These are phyloP conservation scores for Odontocolon sp. DNA, from an alignment of 2,888 invertebrate genomes.

Conservation along the genomic window DNA sequence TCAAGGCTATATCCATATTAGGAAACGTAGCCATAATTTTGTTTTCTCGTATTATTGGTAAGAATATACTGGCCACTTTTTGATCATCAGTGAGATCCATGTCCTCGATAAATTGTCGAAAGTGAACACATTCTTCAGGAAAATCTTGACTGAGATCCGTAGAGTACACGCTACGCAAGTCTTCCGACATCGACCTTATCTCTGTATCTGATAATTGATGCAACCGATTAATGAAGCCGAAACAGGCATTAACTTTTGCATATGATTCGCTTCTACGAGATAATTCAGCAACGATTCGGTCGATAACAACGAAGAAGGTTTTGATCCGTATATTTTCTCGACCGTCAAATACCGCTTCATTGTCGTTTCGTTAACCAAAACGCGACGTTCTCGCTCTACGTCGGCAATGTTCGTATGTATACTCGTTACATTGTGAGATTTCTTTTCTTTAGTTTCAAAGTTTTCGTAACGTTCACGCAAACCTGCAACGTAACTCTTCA, in stretches of 20 bases:
- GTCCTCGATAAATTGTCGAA: slow-evolving; percentile 33
- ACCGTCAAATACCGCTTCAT: slow-evolving; percentile 50
- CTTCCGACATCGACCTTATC: slow-evolving; percentile 8
- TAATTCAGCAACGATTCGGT: slow-evolving; percentile 6
- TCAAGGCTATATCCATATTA: slow-evolving; percentile 44
- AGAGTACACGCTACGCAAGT: slow-evolving; percentile 15
- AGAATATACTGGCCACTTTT: slow-evolving; percentile 1
- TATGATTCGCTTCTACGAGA: slow-evolving; percentile 23
- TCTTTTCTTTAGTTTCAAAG: slow-evolving; percentile 35
- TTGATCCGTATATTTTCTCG: slow-evolving; percentile 47
- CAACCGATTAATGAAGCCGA: slow-evolving; percentile 27
- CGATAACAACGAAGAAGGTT: slow-evolving; percentile 44
- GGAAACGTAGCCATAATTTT: slow-evolving; percentile 48
- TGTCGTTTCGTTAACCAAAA: slow-evolving; percentile 47
- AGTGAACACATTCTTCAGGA: slow-evolving; percentile 23
- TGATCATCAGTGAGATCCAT: slow-evolving; percentile 30
- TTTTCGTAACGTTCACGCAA: slow-evolving; percentile 41
- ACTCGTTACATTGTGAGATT: slow-evolving; percentile 45
- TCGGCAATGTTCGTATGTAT: slow-evolving; percentile 43
- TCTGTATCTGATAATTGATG: slow-evolving; percentile 25
- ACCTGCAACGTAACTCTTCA: slow-evolving; percentile 21
- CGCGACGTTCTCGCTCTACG: slow-evolving; percentile 37
- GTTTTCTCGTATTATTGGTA: slow-evolving; percentile 41
- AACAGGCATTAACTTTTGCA: slow-evolving; percentile 12
- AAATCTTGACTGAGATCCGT: slow-evolving; percentile 27